Conservation (phyloP, 2,113 vertebrate genomes). For the Alces alces region DNA sequence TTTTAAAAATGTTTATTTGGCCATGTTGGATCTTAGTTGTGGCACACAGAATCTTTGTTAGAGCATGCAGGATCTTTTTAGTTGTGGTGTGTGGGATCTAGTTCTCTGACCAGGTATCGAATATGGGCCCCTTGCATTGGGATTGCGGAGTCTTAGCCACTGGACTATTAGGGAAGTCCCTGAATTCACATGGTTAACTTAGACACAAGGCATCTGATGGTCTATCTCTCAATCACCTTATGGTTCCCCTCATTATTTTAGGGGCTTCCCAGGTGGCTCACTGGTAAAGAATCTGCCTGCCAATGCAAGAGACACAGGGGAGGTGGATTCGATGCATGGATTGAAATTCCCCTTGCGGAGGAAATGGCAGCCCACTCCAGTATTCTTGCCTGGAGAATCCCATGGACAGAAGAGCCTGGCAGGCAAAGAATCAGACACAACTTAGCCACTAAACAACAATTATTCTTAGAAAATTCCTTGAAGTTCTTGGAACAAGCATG, state of each 20-base stretch:
- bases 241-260: background rate
- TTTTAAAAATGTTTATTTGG: background rate
- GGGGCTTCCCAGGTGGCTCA: background rate
- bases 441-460: background rate
- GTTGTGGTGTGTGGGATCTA: background rate
- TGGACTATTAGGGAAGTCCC: background rate
- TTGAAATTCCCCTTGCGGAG: background rate
- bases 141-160: background rate
- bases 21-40: background rate
- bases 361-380: background rate
- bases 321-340: background rate
- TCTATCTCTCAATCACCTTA: background rate
- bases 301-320: background rate
- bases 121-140: background rate
- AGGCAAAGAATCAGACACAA: background rate
- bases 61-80: background rate
- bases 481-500: background rate
- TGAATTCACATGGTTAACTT: background rate
- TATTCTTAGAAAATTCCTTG: background rate
- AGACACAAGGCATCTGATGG: background rate
- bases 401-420: background rate
- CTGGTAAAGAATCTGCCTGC: background rate
- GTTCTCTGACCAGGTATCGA: background rate
- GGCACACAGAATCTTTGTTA: background rate
- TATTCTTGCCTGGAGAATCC: background rate